phyloP scores from a whole-genome alignment of 1,140 invertebrate genomes.

The Plodia interpunctella region DNA sequence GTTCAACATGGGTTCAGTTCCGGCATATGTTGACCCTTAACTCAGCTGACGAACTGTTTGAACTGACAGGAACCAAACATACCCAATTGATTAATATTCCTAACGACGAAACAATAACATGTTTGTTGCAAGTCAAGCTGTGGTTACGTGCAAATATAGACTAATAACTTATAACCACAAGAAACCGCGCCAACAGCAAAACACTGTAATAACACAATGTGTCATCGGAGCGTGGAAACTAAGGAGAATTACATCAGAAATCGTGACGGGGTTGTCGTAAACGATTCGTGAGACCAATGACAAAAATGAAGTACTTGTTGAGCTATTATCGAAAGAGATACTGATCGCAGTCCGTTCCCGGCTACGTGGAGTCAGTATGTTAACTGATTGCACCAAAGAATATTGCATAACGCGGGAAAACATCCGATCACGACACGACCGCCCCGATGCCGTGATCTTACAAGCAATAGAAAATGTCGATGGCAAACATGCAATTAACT shows the following conservation, averaged over 20 bases:
- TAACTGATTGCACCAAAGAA: slow-evolving; percentile 37
- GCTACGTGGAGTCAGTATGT: slow-evolving; percentile 22
- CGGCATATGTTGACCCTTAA: neutral
- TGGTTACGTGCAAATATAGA: neutral
- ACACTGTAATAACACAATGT: slow-evolving; percentile 21
- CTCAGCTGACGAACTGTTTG: neutral
- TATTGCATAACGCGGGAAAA: slow-evolving; percentile 49
- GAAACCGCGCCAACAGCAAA: slow-evolving; percentile 8
- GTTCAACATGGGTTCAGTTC: slow-evolving; percentile 1
- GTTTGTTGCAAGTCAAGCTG: neutral
- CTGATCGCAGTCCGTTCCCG: slow-evolving; percentile 28
- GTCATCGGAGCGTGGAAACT: slow-evolving; percentile 44
- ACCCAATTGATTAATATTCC: neutral
- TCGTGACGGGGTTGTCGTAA: slow-evolving; percentile 49
- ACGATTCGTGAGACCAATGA: slow-evolving; percentile 46
- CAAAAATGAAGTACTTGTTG: slow-evolving; percentile 50
- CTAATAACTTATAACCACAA: neutral
- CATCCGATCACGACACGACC: slow-evolving; percentile 50
- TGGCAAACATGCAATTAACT: slow-evolving; percentile 50
- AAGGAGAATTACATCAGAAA: slow-evolving; percentile 39
- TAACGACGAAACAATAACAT: neutral
- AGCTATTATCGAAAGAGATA: slow-evolving; percentile 50
- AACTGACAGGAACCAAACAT: neutral
- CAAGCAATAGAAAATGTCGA: slow-evolving; percentile 41
- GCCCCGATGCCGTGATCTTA: slow-evolving; percentile 31